Percentiles rank a stretch among this genome's conserved stretches.
phyloP scores from a whole-genome alignment of 35 echinoderm and acorn worm species.

The Strongylocentrotus purpuratus region DNA sequence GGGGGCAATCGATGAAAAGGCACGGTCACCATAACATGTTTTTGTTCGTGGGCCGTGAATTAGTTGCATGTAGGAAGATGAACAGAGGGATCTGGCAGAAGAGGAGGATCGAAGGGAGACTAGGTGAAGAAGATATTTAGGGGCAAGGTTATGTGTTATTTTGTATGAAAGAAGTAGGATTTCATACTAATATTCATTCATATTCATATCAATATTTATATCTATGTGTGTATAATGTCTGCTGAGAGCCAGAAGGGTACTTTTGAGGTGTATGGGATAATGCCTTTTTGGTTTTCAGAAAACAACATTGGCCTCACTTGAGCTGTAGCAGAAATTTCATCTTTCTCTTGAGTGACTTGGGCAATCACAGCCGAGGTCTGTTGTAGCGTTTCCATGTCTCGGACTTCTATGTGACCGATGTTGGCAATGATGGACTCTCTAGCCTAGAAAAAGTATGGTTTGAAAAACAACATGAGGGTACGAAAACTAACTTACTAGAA shows the following conservation, averaged over 20 bases:
- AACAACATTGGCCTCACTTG: constrained; percentile 61
- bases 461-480: background rate
- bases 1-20: too few species aligned
- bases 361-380: constrained; percentile 80
- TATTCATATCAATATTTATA: too few species aligned
- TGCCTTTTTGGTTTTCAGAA: background rate
- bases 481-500: background rate
- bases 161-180: too few species aligned
- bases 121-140: too few species aligned
- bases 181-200: too few species aligned
- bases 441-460: constrained; percentile 55
- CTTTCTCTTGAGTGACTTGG: constrained; percentile 77
- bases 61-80: too few species aligned
- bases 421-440: constrained; percentile 73
- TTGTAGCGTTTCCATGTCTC: constrained; percentile 83
- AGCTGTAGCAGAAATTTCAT: constrained; percentile 75
- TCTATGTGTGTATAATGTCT: background rate
- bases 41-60: too few species aligned
- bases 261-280: background rate
- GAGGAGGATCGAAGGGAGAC: too few species aligned
- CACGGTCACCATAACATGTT: too few species aligned
- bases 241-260: too few species aligned
- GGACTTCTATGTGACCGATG: constrained; percentile 68
- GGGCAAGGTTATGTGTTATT: too few species aligned
- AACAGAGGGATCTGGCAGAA: too few species aligned